A percentile compares a stretch with the other conserved stretches of the same genome.
phyloP scores from a whole-genome alignment of 2,888 invertebrate species.

The Pachydiplax longipennis region DNA sequence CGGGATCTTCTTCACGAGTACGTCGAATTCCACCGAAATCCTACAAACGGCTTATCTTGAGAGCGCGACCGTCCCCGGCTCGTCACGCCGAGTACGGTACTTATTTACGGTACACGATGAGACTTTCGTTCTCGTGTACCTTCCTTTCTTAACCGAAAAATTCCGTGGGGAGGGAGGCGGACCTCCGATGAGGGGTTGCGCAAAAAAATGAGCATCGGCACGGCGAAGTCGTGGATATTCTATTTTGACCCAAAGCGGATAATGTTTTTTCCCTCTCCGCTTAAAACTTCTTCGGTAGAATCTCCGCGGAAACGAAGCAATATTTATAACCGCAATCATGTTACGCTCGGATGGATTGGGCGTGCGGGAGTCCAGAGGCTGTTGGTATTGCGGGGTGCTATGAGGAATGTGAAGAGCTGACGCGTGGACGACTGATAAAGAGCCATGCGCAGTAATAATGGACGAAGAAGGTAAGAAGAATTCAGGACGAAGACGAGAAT shows the following conservation, averaged over 20 bases:
- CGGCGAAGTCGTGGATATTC: slow-evolving; percentile 25
- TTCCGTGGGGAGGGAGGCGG: not conserved
- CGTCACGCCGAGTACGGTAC: slow-evolving; percentile 11
- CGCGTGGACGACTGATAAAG: not conserved
- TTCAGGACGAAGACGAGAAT: not conserved
- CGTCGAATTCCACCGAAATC: slow-evolving; percentile 27
- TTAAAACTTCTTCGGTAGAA: not conserved
- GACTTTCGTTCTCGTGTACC: not conserved
- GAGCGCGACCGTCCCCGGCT: not conserved
- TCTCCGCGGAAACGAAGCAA: not conserved
- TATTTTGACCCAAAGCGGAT: slow-evolving; percentile 7
- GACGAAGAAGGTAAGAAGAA: not conserved
- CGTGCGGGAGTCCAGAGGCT: not conserved
- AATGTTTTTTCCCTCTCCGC: not conserved
- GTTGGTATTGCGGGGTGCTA: not conserved
- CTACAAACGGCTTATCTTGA: not conserved
- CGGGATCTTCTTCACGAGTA: not conserved
- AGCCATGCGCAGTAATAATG: not conserved
- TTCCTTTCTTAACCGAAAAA: not conserved
- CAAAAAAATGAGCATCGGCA: not conserved
- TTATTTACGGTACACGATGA: not conserved
- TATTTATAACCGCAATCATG: slow-evolving; percentile 20
- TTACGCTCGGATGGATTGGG: not conserved
- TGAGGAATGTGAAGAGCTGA: not conserved
- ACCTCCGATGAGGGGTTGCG: not conserved